Conservation (phyloP, 2,113 vertebrate species). For the Romanogobio albipinnatus region DNA sequence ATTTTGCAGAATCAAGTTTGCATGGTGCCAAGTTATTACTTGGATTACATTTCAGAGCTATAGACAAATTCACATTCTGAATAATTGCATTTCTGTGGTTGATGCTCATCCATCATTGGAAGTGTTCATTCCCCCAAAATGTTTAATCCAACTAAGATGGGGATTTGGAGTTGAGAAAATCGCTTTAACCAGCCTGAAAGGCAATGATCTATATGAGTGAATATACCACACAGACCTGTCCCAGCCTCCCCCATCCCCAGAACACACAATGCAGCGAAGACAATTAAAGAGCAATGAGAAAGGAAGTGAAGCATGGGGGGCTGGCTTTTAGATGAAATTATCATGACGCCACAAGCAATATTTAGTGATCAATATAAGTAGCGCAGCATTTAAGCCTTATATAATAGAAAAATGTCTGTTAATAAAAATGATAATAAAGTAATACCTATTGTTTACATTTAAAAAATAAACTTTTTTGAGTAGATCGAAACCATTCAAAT, state of each 20-base stretch:
- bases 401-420: neutral
- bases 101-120: constrained; percentile 62
- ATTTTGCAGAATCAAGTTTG: constrained; percentile 39
- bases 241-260: constrained; percentile 53
- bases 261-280: constrained; percentile 62
- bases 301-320: neutral
- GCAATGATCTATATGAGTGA: constrained; percentile 60
- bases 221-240: constrained; percentile 29
- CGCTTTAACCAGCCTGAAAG: constrained; percentile 58
- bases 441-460: neutral
- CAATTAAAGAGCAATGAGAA: constrained; percentile 54
- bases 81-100: constrained; percentile 60
- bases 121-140: constrained; percentile 64
- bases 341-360: neutral
- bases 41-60: constrained; percentile 59
- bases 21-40: constrained; percentile 60
- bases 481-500: too few relatives aligned
- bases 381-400: neutral
- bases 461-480: neutral
- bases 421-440: neutral
- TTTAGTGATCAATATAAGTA: neutral
- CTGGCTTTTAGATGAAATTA: neutral
- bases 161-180: constrained; percentile 64
- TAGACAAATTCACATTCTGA: constrained; percentile 55
- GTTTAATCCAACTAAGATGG: constrained; percentile 69